Percentiles rank a stretch among this genome's conserved stretches.
Conservation (phyloP, 2,888 invertebrate genomes). For the Colostygia pectinataria region DNA sequence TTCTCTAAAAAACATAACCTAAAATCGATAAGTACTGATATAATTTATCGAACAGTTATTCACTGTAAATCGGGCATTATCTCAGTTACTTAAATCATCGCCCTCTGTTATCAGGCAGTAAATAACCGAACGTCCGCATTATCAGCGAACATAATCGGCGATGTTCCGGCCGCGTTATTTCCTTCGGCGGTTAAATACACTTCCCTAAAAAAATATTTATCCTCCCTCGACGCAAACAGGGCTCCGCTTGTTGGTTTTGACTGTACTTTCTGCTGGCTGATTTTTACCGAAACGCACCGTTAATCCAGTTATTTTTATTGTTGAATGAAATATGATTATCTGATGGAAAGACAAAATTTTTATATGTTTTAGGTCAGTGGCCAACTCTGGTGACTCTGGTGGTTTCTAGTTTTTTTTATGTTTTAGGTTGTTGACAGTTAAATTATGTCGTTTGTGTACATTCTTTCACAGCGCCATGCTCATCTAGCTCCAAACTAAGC, state of each 20-base stretch:
- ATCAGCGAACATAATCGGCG: conserved; percentile 71
- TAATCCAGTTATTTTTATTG: conserved; percentile 29
- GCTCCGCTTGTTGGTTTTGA: conserved; percentile 47
- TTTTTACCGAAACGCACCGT: conserved; percentile 27
- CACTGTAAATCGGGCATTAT: conserved; percentile 68
- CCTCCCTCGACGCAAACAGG: conserved; percentile 48
- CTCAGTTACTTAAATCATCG: conserved; percentile 76
- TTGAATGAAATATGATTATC: no score
- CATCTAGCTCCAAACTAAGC: no score
- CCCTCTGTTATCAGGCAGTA: conserved; percentile 66
- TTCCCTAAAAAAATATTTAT: conserved; percentile 67
- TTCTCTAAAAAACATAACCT: conserved; percentile 4
- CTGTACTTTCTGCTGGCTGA: conserved; percentile 39
- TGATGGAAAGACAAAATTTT: no score
- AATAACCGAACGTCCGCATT: conserved; percentile 64
- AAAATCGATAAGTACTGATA: conserved; percentile 42
- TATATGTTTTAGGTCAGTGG: no score
- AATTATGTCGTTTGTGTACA: no score
- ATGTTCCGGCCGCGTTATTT: conserved; percentile 70
- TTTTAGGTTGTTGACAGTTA: no score
- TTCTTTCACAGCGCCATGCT: no score
- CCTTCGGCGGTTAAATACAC: conserved; percentile 67
- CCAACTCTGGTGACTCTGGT: no score
- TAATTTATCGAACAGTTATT: conserved; percentile 67
- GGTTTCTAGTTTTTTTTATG: no score